These are phyloP conservation scores for Montipora cactus DNA, from an alignment of 64 coral and sea anemone genomes.

Conservation along the genomic window DNA sequence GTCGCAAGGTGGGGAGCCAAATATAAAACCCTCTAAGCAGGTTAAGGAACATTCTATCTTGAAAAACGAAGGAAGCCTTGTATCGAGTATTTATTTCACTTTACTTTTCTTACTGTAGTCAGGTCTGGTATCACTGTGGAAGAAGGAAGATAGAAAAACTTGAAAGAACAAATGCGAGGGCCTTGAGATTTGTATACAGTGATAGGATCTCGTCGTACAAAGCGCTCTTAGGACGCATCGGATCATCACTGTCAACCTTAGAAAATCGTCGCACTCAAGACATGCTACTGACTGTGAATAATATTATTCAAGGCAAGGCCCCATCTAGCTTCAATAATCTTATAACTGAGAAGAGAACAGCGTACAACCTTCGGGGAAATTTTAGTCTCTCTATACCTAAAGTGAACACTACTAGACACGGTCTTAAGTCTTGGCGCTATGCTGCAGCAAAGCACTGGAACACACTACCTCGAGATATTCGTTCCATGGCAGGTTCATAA, in stretches of 20 bases:
- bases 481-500: not conserved
- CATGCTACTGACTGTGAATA: constrained; percentile 6
- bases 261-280: constrained; percentile 9
- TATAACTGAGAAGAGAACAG: not conserved
- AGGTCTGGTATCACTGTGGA: constrained; percentile 20
- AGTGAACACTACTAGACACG: not conserved
- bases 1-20: too few species aligned
- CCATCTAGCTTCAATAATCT: not conserved
- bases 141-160: not conserved
- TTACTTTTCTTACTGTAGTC: not conserved
- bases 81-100: not conserved
- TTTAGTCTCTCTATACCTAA: not conserved
- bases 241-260: not conserved
- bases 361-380: not conserved
- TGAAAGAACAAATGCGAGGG: not conserved
- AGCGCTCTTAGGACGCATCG: not conserved
- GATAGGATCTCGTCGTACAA: not conserved
- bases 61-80: too few species aligned
- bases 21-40: too few species aligned
- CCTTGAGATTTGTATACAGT: not conserved
- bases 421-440: not conserved
- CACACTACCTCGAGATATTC: not conserved
- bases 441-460: not conserved
- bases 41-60: too few species aligned
- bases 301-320: not conserved